Evolutionary conservation across 1,140 invertebrate species (phyloP), one percentile per base, ranked within the genome.

Genomic region (Rhyacophila brunnea): DNA sequence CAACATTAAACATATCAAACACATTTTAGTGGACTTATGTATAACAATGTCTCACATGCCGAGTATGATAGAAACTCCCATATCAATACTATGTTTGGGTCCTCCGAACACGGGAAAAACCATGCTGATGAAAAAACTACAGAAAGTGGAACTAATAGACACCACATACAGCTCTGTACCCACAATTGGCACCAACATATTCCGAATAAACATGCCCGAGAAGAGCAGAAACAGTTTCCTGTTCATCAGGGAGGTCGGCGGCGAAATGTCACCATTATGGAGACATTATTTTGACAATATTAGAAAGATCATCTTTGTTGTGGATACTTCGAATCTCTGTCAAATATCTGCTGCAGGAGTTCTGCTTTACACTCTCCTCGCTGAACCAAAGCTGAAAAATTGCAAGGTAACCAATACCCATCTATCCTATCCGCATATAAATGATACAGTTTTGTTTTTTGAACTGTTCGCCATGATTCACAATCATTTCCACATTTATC

Each of bases 261-360:
- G 90, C 5, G 81, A 81, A 60, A 90, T 92, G 86, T 86, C 87
- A 38, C 84, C 88, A 5, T 74, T 92, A 28, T 92, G 90, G 90
- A 81, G 79, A 18, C 84, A 84, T 70, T 91, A 91, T 68, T 87
- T 87, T 48, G 74, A 81, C 17, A 80, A 82, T 50, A 80, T 89
- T 10, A 79, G 80, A 44, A 90, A 88, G 70, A 80, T 90, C 1
- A 85, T 92, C 57, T 91, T 86, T 60, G 88, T 91, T 1, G 83
- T 91, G 7, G 89, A 91, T 67, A 83, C 87, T 0, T 89, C 88
- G 4, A 90, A 91, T 74, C 77, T 90, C 42, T 90, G 88, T 64
- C 88, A 91, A 74, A 90, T 91, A 66, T 88, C 88, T 10, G 87
- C 86, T n/a, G 87, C 89, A 34, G 87, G 87, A 13, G 85, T 91